Percentiles rank a stretch among this genome's conserved stretches.
These are phyloP conservation scores for Phenacoccus solenopsis DNA, from an alignment of 1,140 invertebrate species.

Conservation along the genomic window DNA sequence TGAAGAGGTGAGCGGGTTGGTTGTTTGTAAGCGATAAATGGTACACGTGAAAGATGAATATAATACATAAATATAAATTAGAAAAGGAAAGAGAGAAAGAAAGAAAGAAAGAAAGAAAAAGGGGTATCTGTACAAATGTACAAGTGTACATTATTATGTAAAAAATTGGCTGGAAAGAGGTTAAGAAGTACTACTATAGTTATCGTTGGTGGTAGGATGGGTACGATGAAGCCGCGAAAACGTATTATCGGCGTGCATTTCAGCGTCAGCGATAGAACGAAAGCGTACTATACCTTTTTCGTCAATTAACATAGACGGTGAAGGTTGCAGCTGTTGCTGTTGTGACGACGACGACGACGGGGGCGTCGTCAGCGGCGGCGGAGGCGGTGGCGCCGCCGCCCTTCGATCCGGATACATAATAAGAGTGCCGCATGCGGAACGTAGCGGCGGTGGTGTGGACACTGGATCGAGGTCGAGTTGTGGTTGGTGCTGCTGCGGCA, in stretches of 20 bases:
- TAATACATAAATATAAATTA: no score
- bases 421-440: no score
- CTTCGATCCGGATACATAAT: not conserved
- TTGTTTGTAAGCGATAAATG: no score
- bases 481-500: slow-evolving; percentile 31
- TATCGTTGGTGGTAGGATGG: not conserved
- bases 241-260: not conserved
- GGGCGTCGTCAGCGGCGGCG: slow-evolving; percentile 17
- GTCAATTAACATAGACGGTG: slow-evolving; percentile 59
- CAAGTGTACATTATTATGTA: no score
- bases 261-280: slow-evolving; percentile 45
- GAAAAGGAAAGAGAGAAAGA: not conserved
- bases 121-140: no score
- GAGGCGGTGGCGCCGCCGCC: not conserved
- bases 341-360: slow-evolving; percentile 9
- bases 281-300: slow-evolving; percentile 75
- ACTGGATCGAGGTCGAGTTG: no score
- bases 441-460: not conserved
- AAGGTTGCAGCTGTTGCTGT: slow-evolving; percentile 26
- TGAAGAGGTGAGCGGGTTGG: no score
- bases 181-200: not conserved
- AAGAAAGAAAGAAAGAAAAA: not conserved
- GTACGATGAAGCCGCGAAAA: not conserved
- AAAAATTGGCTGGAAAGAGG: not conserved
- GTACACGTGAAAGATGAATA: no score